phyloP scores from a whole-genome alignment of 2,797 vertebrate genomes.

The Perodicticus potto region DNA sequence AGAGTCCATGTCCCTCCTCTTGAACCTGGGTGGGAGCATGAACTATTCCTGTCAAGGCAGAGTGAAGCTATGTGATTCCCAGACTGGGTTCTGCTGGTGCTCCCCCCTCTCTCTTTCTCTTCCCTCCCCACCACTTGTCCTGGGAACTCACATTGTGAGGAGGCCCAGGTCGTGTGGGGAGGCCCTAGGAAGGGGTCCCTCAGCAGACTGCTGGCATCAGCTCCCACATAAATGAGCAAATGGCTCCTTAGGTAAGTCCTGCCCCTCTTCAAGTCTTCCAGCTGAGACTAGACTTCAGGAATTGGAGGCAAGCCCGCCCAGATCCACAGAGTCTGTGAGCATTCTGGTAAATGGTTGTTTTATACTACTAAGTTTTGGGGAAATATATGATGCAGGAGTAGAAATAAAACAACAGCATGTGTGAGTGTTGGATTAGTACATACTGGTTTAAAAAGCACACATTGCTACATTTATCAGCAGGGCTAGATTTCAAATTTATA shows the following conservation, averaged over 20 bases:
- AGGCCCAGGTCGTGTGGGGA: rapidly evolving
- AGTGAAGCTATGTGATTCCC: not conserved
- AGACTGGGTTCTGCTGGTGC: rapidly evolving
- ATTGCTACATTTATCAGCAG: rapidly evolving
- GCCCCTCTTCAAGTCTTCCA: not conserved
- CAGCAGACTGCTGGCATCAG: not conserved
- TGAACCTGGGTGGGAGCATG: not conserved
- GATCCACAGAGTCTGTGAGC: rapidly evolving
- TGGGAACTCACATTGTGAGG: not conserved
- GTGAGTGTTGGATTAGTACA: rapidly evolving
- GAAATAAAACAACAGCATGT: rapidly evolving
- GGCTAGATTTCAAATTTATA: rapidly evolving
- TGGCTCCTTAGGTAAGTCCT: not conserved
- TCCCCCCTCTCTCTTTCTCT: no score
- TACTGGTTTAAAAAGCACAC: not conserved
- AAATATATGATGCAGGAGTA: rapidly evolving
- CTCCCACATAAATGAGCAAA: rapidly evolving
- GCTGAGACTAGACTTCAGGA: not conserved
- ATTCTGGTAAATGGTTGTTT: rapidly evolving
- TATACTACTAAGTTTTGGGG: not conserved
- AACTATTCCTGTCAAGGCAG: not conserved
- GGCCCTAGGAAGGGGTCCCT: not conserved
- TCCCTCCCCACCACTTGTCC: not conserved
- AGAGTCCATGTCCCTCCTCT: not conserved
- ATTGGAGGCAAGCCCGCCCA: not conserved